These are phyloP conservation scores for Myanophis thanlyinensis DNA, from an alignment of 2,113 vertebrate genomes.

Conservation along the genomic window DNA sequence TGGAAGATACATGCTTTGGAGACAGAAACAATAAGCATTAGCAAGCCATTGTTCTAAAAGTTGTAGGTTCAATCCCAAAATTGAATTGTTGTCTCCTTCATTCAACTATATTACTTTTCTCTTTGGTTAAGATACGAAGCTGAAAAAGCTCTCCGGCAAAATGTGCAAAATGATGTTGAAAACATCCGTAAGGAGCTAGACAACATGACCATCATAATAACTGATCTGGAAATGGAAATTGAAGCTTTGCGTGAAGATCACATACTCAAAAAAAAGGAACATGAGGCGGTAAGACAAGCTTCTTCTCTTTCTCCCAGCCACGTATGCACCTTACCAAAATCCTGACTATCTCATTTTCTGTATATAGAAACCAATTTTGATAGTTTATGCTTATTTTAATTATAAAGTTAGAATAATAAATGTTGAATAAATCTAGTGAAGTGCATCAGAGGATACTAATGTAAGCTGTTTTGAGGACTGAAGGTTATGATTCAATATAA, in stretches of 20 bases:
- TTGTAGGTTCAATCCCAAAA: background rate
- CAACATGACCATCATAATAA: slow-evolving; percentile 72
- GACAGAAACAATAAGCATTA: background rate
- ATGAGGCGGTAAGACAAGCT: slow-evolving; percentile 70
- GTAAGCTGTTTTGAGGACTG: background rate
- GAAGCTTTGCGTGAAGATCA: slow-evolving; percentile 77
- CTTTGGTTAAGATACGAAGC: slow-evolving; percentile 70
- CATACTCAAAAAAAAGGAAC: slow-evolving; percentile 77
- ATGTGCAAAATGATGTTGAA: slow-evolving; percentile 74
- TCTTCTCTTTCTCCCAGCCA: background rate
- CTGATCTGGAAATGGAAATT: slow-evolving; percentile 79
- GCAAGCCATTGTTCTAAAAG: background rate
- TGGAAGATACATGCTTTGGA: background rate
- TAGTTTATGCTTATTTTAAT: background rate
- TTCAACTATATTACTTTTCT: slow-evolving; percentile 2
- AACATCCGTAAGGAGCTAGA: slow-evolving; percentile 75
- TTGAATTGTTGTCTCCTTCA: background rate
- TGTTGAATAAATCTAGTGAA: background rate
- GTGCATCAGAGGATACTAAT: background rate
- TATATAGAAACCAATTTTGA: background rate
- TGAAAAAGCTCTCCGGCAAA: slow-evolving; percentile 71
- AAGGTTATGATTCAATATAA: background rate
- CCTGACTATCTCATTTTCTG: background rate
- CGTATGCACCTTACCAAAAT: background rate
- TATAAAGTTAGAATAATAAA: background rate